A percentile compares a stretch with the other conserved stretches of the same genome.
Evolutionary conservation across 1,140 invertebrate species (phyloP).

Genomic region (Ceratosolen fusciceps): DNA sequence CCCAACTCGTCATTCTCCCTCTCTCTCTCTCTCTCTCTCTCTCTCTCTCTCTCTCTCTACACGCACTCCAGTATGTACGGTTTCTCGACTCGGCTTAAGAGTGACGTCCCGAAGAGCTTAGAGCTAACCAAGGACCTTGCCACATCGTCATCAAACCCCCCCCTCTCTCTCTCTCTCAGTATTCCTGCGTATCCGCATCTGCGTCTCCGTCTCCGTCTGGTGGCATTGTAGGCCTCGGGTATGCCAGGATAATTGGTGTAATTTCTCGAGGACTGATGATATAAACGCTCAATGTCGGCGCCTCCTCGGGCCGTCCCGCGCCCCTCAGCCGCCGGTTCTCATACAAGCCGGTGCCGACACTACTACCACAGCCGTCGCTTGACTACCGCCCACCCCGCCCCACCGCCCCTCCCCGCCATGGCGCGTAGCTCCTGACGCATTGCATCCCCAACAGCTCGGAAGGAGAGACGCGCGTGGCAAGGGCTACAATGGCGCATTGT

Average conservation of each 20-base stretch:
- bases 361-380: no score
- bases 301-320: conserved; percentile 36
- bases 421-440: not conserved
- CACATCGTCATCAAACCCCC: not conserved
- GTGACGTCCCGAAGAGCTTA: conserved; percentile 2
- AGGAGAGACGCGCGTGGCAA: not conserved
- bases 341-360: no score
- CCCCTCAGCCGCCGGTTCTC: conserved; percentile 47
- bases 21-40: not conserved
- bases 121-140: not conserved
- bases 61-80: not conserved
- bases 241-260: conserved; percentile 58
- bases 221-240: not conserved
- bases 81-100: not conserved
- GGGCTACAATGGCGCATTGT: conserved; percentile 12
- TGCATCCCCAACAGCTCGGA: not conserved
- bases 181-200: not conserved
- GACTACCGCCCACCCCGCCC: no score
- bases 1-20: not conserved
- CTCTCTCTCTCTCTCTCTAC: not conserved
- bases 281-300: conserved; percentile 57
- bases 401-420: no score
- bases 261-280: conserved; percentile 58
- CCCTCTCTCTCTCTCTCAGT: not conserved
- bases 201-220: not conserved